phyloP scores from a whole-genome alignment of 2,888 invertebrate species.

The Cordylochernes scorpioides region DNA sequence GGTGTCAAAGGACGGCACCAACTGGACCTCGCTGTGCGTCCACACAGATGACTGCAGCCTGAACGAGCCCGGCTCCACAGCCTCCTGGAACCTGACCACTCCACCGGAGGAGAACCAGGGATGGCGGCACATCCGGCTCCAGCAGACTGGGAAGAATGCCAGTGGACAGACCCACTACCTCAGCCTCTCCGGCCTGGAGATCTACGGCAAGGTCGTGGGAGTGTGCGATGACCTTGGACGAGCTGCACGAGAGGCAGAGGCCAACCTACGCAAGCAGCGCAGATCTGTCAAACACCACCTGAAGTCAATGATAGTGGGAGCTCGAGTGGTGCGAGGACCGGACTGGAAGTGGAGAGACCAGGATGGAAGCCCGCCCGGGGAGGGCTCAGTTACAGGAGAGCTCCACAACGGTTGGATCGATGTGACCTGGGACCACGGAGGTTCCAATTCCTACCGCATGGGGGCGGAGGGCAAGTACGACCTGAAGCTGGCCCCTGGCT shows the following conservation, averaged over 20 bases:
- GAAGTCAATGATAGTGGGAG: conserved; percentile 48
- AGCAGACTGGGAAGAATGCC: conserved; percentile 83
- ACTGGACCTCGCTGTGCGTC: conserved; percentile 59
- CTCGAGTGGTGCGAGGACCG: conserved; percentile 62
- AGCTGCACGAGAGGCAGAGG: conserved; percentile 46
- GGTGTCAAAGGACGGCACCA: conserved; percentile 71
- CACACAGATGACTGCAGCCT: conserved; percentile 74
- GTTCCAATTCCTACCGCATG: conserved; percentile 89
- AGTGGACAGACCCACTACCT: conserved; percentile 93
- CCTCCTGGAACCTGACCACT: conserved; percentile 53
- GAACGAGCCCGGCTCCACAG: conserved; percentile 78
- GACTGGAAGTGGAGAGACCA: conserved; percentile 90
- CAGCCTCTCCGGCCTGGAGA: conserved; percentile 77
- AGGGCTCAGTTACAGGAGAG: conserved; percentile 65
- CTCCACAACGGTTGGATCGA: conserved; percentile 61
- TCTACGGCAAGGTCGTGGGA: conserved; percentile 66
- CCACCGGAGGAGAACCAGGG: conserved; percentile 33
- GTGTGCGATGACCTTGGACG: conserved; percentile 48
- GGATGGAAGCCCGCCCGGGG: conserved; percentile 42
- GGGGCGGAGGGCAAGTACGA: conserved; percentile 94
- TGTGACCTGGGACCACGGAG: conserved; percentile 90
- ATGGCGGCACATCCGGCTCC: conserved; percentile 71
- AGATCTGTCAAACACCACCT: conserved; percentile 13
- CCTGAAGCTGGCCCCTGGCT: conserved; percentile 47
- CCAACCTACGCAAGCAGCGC: conserved; percentile 41